A percentile compares a stretch with the other conserved stretches of the same genome.
phyloP scores from a whole-genome alignment of 53 echinoderm and acorn worm genomes.

The Henricia sp. region DNA sequence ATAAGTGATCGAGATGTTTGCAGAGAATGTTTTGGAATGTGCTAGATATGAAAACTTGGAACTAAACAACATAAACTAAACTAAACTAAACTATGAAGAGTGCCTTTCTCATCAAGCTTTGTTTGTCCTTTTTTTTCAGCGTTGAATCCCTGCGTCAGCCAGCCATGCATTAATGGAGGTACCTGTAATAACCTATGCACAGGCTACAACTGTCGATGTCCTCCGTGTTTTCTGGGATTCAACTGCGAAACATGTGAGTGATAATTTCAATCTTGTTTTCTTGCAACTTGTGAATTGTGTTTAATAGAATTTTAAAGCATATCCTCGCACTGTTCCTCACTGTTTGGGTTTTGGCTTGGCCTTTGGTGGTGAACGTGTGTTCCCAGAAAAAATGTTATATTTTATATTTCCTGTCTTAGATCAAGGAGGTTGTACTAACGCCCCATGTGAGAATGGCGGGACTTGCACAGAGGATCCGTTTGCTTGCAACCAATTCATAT shows the following conservation, averaged over 20 bases:
- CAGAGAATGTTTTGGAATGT: too few relatives aligned
- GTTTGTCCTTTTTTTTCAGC: conserved; percentile 23
- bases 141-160: conserved; percentile 54
- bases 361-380: too few relatives aligned
- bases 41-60: too few relatives aligned
- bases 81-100: too few relatives aligned
- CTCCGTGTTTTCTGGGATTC: conserved; percentile 65
- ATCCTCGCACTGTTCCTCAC: neutral
- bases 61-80: too few relatives aligned
- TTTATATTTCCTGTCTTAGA: conserved; percentile 12
- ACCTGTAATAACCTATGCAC: conserved; percentile 61
- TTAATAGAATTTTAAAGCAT: too few relatives aligned
- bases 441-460: conserved; percentile 87
- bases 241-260: conserved; percentile 78
- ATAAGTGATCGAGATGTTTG: too few relatives aligned
- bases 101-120: too few relatives aligned
- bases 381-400: too few relatives aligned
- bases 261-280: neutral
- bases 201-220: conserved; percentile 71
- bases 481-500: conserved; percentile 72
- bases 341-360: neutral
- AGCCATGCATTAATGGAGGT: conserved; percentile 82
- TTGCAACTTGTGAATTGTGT: too few relatives aligned
- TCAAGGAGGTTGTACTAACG: conserved; percentile 48
- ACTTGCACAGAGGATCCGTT: conserved; percentile 60